phyloP scores from a whole-genome alignment of 1,140 invertebrate genomes.

The Drosophila ohnishii region DNA sequence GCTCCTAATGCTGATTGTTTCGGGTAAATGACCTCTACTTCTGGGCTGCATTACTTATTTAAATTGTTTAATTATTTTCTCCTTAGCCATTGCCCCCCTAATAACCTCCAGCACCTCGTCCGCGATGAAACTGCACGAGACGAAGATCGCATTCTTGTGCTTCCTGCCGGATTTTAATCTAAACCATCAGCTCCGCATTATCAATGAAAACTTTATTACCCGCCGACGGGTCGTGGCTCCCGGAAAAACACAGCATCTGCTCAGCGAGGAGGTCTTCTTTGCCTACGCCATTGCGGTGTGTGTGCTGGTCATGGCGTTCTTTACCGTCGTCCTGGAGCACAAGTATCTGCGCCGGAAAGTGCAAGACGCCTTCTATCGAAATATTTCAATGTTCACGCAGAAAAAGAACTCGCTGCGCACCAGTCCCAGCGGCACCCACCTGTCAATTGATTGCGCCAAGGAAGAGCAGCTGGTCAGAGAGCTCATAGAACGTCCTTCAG shows the following conservation, averaged over 20 bases:
- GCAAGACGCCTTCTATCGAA: constrained; percentile 10
- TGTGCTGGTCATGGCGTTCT: constrained; percentile 55
- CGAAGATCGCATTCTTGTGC: constrained; percentile 62
- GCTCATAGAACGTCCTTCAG: constrained; percentile 20
- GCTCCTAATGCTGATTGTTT: constrained; percentile 73
- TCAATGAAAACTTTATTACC: constrained; percentile 75
- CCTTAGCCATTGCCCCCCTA: constrained; percentile 69
- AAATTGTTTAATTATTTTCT: background rate
- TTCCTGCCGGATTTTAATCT: constrained; percentile 80
- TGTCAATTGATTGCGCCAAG: constrained; percentile 41
- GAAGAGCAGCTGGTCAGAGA: constrained; percentile 46
- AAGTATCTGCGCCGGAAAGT: constrained; percentile 52
- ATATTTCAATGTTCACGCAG: constrained; percentile 9
- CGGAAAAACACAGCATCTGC: background rate
- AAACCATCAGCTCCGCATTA: constrained; percentile 75
- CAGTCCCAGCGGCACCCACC: constrained; percentile 7
- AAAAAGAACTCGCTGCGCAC: constrained; percentile 9
- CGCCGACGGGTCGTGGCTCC: constrained; percentile 7
- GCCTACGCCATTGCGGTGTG: constrained; percentile 51
- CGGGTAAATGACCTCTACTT: constrained; percentile 46
- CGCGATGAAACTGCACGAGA: constrained; percentile 69
- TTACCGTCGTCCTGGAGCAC: constrained; percentile 68
- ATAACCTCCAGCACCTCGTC: constrained; percentile 67
- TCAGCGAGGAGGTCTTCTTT: constrained; percentile 55
- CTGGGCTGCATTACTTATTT: background rate